Percentiles rank a stretch among this genome's conserved stretches.
phyloP scores from a whole-genome alignment of 2,888 invertebrate genomes.

The Pristionchus entomophagus region DNA sequence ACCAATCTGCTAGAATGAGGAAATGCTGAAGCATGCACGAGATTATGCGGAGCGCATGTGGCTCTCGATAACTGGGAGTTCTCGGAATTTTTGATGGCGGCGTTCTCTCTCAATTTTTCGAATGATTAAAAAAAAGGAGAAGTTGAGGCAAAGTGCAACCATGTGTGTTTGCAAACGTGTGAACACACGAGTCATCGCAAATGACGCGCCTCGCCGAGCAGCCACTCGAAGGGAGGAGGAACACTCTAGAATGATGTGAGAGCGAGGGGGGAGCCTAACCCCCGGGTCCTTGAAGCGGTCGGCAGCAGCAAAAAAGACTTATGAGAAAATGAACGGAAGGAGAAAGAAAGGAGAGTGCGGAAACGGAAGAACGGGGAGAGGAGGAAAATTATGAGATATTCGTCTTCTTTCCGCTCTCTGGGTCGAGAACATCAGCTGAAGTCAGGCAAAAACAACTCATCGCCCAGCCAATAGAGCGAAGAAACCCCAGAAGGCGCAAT shows the following conservation, averaged over 20 bases:
- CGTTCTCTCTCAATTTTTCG: neutral
- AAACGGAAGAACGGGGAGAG: neutral
- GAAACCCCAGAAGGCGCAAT: too few relatives aligned
- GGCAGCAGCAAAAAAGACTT: neutral
- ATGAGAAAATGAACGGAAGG: conserved; percentile 23
- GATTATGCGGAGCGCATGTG: too few relatives aligned
- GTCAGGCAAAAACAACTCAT: too few relatives aligned
- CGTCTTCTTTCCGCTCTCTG: conserved; percentile 8
- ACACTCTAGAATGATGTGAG: conserved; percentile 19
- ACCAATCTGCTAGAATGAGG: too few relatives aligned
- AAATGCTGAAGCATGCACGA: too few relatives aligned
- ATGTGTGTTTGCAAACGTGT: neutral
- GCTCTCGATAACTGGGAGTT: neutral
- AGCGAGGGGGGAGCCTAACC: neutral
- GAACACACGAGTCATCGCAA: neutral
- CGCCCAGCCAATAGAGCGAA: too few relatives aligned
- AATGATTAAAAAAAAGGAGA: neutral
- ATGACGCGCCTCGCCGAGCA: too few relatives aligned
- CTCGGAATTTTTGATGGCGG: neutral
- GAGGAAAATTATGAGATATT: conserved; percentile 7
- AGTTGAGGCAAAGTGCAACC: neutral
- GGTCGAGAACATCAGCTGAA: neutral
- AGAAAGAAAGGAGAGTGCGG: conserved; percentile 3
- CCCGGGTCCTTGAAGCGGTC: conserved; percentile 9
- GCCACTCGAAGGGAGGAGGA: neutral